Evolutionary conservation across 2,797 vertebrate genomes (phyloP).

Genomic region (Pteropus rufus): DNA sequence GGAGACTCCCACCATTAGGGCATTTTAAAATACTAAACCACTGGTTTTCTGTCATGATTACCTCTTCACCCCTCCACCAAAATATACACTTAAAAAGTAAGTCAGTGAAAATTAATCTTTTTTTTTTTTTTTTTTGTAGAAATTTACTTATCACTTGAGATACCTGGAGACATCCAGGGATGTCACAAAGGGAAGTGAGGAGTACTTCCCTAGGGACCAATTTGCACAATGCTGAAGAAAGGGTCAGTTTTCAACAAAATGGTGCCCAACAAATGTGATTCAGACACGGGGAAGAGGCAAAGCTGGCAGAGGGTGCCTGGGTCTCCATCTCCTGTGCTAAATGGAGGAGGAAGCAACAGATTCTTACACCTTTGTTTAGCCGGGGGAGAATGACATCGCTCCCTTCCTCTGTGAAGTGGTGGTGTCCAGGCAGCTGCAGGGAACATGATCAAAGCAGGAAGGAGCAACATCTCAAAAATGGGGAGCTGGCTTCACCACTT

Average conservation of each 20-base stretch:
- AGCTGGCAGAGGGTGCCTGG: background rate
- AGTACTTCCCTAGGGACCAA: background rate
- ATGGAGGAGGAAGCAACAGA: background rate
- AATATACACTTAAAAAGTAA: constrained; percentile 18
- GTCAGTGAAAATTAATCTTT: constrained; percentile 32
- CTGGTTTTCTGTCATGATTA: background rate
- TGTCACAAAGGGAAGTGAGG: constrained; percentile 1
- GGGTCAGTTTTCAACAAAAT: constrained; percentile 16
- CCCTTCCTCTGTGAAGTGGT: background rate
- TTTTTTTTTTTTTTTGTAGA: constrained; percentile 26
- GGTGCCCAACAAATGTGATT: background rate
- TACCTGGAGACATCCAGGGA: constrained; percentile 14
- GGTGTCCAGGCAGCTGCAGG: background rate
- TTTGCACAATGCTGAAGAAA: constrained; percentile 1
- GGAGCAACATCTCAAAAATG: background rate
- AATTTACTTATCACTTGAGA: constrained; percentile 57
- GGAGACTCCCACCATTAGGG: background rate
- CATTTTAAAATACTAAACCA: background rate
- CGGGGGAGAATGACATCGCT: background rate
- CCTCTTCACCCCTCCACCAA: background rate
- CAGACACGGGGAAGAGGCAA: background rate
- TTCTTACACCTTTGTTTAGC: background rate
- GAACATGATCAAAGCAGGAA: background rate
- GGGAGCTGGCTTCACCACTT: background rate
- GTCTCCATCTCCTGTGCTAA: background rate